phyloP scores from a whole-genome alignment of 2,797 vertebrate genomes.

The Poeciliopsis gracilis region DNA sequence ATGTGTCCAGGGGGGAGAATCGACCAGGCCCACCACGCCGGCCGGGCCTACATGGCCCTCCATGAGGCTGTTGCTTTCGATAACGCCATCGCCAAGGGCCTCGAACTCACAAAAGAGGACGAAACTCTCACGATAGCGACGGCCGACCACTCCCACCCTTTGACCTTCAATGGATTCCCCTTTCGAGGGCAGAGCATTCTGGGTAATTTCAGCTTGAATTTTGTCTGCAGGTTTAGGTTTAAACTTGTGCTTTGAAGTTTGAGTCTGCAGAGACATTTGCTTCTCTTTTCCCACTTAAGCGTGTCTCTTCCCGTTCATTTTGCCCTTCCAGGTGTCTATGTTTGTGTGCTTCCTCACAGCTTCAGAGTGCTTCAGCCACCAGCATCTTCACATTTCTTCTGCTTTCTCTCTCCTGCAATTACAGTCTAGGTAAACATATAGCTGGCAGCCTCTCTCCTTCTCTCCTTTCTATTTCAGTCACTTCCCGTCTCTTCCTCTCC shows the following conservation, averaged over 20 bases:
- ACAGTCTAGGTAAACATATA: slow-evolving; percentile 56
- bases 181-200: slow-evolving; percentile 83
- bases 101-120: slow-evolving; percentile 76
- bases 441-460: slow-evolving; percentile 45
- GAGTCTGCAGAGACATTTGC: not conserved
- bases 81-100: slow-evolving; percentile 73
- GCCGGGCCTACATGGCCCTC: slow-evolving; percentile 77
- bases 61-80: slow-evolving; percentile 80
- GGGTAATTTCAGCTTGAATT: slow-evolving; percentile 63
- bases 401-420: slow-evolving; percentile 56
- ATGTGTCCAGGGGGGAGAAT: slow-evolving; percentile 79
- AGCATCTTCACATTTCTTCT: slow-evolving; percentile 72
- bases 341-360: slow-evolving; percentile 31
- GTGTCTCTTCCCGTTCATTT: slow-evolving; percentile 5
- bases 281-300: not conserved
- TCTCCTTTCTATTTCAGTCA: slow-evolving; percentile 51
- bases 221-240: not conserved
- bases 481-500: slow-evolving; percentile 1
- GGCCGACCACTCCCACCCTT: slow-evolving; percentile 82
- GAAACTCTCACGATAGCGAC: slow-evolving; percentile 82
- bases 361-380: slow-evolving; percentile 48
- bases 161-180: slow-evolving; percentile 80
- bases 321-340: slow-evolving; percentile 18
- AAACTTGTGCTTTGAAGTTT: not conserved
- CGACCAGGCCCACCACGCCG: slow-evolving; percentile 82